A percentile compares a stretch with the other conserved stretches of the same genome.
phyloP scores from a whole-genome alignment of 1,140 invertebrate species.

The Periplaneta americana region DNA sequence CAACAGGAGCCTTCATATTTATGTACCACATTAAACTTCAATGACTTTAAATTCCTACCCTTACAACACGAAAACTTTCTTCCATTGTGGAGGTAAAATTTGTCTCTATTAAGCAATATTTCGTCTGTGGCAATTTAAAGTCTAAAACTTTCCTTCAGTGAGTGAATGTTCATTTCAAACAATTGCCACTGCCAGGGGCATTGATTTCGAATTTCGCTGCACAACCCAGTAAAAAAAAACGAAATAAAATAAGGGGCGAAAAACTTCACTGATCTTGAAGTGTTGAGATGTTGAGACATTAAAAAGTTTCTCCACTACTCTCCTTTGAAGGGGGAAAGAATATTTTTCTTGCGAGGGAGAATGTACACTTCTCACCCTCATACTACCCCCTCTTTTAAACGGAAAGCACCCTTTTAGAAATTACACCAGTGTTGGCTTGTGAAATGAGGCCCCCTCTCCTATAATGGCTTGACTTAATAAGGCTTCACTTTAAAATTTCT shows the following conservation, averaged over 20 bases:
- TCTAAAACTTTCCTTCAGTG: not conserved
- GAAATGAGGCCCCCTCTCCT: not conserved
- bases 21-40: not conserved
- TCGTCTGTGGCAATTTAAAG: not conserved
- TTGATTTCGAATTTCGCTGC: not conserved
- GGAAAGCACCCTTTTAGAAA: not conserved
- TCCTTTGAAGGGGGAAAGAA: not conserved
- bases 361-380: not conserved
- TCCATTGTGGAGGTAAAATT: not conserved
- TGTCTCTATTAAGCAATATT: not conserved
- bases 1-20: not conserved
- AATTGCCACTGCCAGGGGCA: not conserved
- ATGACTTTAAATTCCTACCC: not conserved
- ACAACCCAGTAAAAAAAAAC: not conserved
- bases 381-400: not conserved
- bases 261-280: not conserved
- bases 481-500: not conserved
- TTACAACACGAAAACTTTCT: not conserved
- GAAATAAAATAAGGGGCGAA: not conserved
- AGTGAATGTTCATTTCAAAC: not conserved
- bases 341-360: not conserved
- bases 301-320: not conserved
- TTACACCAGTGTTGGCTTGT: not conserved
- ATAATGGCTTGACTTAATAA: not conserved
- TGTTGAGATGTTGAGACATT: not conserved